Base-by-base conservation (phyloP, 2,888 invertebrate genomes). In the Teinopalpus imperialis region DNA sequence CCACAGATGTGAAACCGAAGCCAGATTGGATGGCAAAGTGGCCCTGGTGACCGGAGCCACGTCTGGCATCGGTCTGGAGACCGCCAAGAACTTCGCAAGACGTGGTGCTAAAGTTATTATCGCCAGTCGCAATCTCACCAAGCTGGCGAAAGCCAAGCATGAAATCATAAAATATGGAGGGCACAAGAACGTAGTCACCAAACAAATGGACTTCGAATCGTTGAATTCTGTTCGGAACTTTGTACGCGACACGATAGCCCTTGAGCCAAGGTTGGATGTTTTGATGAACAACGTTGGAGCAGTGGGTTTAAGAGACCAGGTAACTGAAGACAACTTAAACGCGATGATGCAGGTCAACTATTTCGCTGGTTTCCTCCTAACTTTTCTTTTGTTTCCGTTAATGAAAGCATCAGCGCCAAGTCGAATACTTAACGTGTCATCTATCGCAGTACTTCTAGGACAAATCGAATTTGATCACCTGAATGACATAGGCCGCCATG, bases 391-490 rank as follows among this genome's bases (percentile, higher is more conserved):
- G 7, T 74, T 78, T 9, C 81, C 82, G 0, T 45, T 74, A 1
- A 34, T 83, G 7, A 74, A 57, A 46, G 39, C 53, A 1, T 80
- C 81, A 27, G 74, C 77, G 0, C 82, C 81, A 0, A 78, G 81
- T 27, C 66, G 81, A 21, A 48, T 83, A 1, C 59, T 83, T 8
- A 80, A 73, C 37, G 73, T 80, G 0, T 72, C 79, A 0, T 82
- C 85, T 0, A 90, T 92, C 54, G 82, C 93, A 1, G 92, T 95
- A 61, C 88, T 92, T n/a, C 63, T 95, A 1, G 92, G 94, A 0
- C 85, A 90, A 0, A 78, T 95, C 5, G 93, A 95, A 66, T 63
- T 95, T 20, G 90, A 93, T 16, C 93, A 94, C 49, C 73, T 94
- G 52, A 95, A 95, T 67, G 93, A 94, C 6, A 89, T 92, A 20